Base-by-base conservation (phyloP, 2,888 invertebrate genomes). In the Empis livida region DNA sequence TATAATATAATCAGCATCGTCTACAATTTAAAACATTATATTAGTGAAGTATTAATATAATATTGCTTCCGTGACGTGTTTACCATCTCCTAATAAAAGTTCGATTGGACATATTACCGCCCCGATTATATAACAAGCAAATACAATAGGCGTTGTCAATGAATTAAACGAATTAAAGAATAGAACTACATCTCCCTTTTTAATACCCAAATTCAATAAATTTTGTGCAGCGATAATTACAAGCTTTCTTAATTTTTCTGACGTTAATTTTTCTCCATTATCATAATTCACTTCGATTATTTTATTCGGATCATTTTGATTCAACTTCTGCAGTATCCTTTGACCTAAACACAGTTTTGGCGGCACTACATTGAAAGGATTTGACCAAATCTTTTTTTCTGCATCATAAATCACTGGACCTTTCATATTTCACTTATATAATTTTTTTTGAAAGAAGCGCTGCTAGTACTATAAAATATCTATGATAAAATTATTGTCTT, bases 61-160 rank as follows among this genome's bases (percentile, higher is more conserved):
- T 5, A 20, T 20, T 35, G 5, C 2, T n/a, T 37, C 16, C 3
- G 3, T n/a, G 6, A 37, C 14, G 15, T 15, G 3, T 11, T 49
- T 40, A 39, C 46, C 49, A 38, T 44, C 44, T 10, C 37, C 42
- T 15, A 32, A 45, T 13, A 23, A 17, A 10, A 43, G 40, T 37
- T 49, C 49, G 4, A 45, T 2, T 13, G 45, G 45, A 40, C 35
- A 15, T n/a, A 45, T 15, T n/a, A 37, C 23, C 3, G 41, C 41
- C 10, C 45, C 45, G 15, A 45, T 35, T 13, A 35, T 8, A 37
- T 35, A 32, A 13, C 41, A 45, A 11, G 41, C 45, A 37, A 16
- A 45, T 20, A 45, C 41, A 5, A 39, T 27, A n/a, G 40, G 32
- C 2, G 45, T 45, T 42, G 17, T 35, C 20, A 32, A 37, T 14